These are phyloP conservation scores for Rhingia campestris DNA, from an alignment of 2,888 invertebrate species.

Conservation along the genomic window DNA sequence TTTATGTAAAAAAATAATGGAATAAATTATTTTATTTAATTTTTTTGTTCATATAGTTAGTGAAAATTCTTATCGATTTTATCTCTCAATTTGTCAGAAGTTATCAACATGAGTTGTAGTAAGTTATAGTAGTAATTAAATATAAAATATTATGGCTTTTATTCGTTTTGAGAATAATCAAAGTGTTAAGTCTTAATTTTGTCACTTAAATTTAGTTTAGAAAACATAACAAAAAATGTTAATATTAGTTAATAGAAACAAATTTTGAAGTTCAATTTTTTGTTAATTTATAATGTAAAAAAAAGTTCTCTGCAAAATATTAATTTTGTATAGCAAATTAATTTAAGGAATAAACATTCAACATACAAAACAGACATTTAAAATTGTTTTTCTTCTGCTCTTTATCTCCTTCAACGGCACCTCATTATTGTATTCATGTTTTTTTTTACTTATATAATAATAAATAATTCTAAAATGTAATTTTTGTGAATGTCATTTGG, in stretches of 20 bases:
- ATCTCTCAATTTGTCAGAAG: constrained; percentile 40
- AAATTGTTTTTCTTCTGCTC: constrained; percentile 5
- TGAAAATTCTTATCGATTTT: constrained; percentile 52
- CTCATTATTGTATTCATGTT: constrained; percentile 17
- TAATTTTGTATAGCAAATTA: constrained; percentile 37
- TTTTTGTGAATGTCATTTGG: constrained; percentile 74
- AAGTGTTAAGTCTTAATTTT: constrained; percentile 69
- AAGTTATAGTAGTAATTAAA: constrained; percentile 58
- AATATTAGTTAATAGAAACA: constrained; percentile 39
- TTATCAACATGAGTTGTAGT: constrained; percentile 59
- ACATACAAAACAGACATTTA: constrained; percentile 33
- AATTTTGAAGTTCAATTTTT: constrained; percentile 34
- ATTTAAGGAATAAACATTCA: constrained; percentile 32
- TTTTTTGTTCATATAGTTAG: constrained; percentile 56
- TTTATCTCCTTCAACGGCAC: constrained; percentile 38
- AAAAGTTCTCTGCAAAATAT: constrained; percentile 9
- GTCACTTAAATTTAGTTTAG: constrained; percentile 59
- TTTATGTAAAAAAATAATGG: constrained; percentile 75
- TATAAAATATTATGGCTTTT: constrained; percentile 69
- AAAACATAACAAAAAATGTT: constrained; percentile 30
- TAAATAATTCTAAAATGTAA: constrained; percentile 70
- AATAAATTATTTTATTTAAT: constrained; percentile 73
- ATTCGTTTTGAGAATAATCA: constrained; percentile 57
- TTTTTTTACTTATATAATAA: constrained; percentile 62
- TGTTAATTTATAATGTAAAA: constrained; percentile 3